Conservation (phyloP, 2,113 vertebrate species). For the Falco punctatus region DNA sequence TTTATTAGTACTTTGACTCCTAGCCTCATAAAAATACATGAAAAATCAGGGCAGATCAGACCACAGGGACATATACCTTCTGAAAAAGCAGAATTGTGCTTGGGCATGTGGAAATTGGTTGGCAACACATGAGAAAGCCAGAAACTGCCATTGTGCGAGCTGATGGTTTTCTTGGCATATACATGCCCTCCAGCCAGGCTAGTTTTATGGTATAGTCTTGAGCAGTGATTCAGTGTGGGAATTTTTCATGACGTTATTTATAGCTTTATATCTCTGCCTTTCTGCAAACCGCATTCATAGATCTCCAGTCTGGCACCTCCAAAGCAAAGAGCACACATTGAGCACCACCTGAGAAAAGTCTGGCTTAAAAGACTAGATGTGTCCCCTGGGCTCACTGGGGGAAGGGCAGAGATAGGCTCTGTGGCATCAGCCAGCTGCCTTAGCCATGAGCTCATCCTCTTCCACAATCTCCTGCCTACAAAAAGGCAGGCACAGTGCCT, state of each 20-base stretch:
- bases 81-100: not conserved
- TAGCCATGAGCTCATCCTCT: not conserved
- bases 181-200: not conserved
- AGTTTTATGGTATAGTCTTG: not conserved
- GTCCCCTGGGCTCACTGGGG: not conserved
- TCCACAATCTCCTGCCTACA: not conserved
- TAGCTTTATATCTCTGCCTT: not conserved
- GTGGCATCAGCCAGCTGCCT: not conserved
- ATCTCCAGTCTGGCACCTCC: not conserved
- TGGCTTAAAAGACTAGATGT: not conserved
- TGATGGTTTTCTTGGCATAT: not conserved
- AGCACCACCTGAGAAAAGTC: not conserved
- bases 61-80: not conserved
- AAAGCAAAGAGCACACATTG: not conserved
- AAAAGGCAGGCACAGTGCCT: not conserved
- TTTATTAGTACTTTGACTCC: conserved; percentile 28
- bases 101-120: not conserved
- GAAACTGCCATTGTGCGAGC: not conserved
- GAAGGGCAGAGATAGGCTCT: not conserved
- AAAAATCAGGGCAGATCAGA: not conserved
- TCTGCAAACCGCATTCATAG: not conserved
- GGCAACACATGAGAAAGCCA: not conserved
- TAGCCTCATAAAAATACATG: not conserved
- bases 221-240: conserved; percentile 6
- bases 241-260: not conserved